Evolutionary conservation across 2,888 invertebrate genomes (phyloP), one percentile per base, ranked within the genome.

Genomic region (Drosophila planitibia): DNA sequence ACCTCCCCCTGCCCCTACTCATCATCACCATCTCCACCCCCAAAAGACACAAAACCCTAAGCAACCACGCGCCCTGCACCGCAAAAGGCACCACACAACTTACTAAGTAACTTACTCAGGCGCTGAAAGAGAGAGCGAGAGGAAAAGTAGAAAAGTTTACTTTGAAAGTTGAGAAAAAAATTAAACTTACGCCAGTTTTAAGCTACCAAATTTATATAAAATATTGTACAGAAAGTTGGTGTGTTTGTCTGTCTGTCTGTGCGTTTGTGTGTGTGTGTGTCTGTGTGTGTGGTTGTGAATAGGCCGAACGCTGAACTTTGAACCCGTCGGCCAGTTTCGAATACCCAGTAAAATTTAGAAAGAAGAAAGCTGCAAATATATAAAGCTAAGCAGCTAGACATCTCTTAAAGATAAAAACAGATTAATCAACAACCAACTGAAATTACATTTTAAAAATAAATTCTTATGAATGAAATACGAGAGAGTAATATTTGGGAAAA

Each of bases 101-200:
- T 71, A 65, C 78, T 60, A 62, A 76, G 62, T 70, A 66, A 58
- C 70, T 75, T 65, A 69, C 69, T 68, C 66, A 58, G 61, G 61
- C 65, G 51, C 33, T n/a, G 59, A 55, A 25, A 62, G 35, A 5
- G 28, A 16, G 41, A 25, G 35, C 10, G 52, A 19, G 19, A n/a
- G 53, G 51, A n/a, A 33, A 32, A 55, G 58, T 64, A 70, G 79
- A 66, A 85, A 85, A 85, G 79, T 85, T 85, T 85, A 81, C 82
- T 69, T 68, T 66, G 72, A 84, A 85, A 76, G 84, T 86, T 75
- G 64, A 65, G 55, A 44, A 55, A 41, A 79, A 82, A 83, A 83
- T 85, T 83, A 74, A 83, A 85, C 88, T 85, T 83, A 82, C 67
- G 83, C 84, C 84, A 82, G 82, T 84, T 88, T 85, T 83, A 81